A percentile compares a stretch with the other conserved stretches of the same genome.
These are phyloP conservation scores for Diplazon laetatorius DNA, from an alignment of 2,888 invertebrate species.

Conservation along the genomic window DNA sequence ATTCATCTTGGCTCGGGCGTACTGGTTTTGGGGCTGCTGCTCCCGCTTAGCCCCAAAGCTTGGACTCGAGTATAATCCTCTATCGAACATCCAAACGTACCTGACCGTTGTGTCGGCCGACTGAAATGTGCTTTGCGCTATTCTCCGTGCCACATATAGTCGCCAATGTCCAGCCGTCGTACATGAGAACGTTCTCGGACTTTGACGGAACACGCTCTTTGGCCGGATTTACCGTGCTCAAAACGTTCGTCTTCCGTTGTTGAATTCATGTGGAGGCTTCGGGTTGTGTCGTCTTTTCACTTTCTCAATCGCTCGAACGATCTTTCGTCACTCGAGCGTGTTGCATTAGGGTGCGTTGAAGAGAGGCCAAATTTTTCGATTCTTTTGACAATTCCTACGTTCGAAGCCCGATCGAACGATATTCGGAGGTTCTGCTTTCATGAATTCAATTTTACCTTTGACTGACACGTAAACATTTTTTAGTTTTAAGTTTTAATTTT, in stretches of 20 bases:
- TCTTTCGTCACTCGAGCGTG: no score
- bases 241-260: slow-evolving; percentile 42
- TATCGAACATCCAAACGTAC: slow-evolving; percentile 52
- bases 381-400: no score
- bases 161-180: slow-evolving; percentile 66
- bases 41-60: no score
- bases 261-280: background rate
- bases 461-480: no score
- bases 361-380: no score
- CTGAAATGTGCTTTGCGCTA: slow-evolving; percentile 41
- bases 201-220: slow-evolving; percentile 78
- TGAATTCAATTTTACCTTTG: no score
- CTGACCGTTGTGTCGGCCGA: slow-evolving; percentile 65
- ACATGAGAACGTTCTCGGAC: slow-evolving; percentile 63
- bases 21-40: slow-evolving; percentile 18
- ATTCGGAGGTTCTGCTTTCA: no score
- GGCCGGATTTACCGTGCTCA: slow-evolving; percentile 68
- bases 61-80: slow-evolving; percentile 26
- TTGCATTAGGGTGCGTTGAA: no score
- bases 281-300: background rate
- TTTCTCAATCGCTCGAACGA: background rate
- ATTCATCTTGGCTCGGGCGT: slow-evolving; percentile 72
- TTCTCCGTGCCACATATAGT: background rate
- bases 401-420: no score
- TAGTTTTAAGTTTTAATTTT: no score